These are phyloP conservation scores for Calidris pygmaea DNA, from an alignment of 2,113 vertebrate species.

Conservation along the genomic window DNA sequence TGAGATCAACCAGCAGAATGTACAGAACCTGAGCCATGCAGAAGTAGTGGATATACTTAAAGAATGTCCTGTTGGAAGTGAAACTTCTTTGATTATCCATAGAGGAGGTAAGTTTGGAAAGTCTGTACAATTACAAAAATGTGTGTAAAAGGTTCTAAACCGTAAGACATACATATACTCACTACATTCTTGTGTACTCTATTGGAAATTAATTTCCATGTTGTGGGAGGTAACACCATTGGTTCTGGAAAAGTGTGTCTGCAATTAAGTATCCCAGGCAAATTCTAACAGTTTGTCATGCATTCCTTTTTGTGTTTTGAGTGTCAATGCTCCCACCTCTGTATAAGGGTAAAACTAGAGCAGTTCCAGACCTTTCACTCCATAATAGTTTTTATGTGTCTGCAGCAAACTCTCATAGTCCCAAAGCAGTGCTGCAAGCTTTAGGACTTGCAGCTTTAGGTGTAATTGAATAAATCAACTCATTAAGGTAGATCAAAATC, in stretches of 20 bases:
- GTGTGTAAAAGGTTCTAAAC: conserved; percentile 66
- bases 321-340: conserved; percentile 3
- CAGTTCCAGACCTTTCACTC: not conserved
- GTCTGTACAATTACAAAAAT: conserved; percentile 61
- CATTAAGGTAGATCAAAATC: not conserved
- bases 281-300: conserved; percentile 22
- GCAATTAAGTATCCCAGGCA: conserved; percentile 20
- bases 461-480: not conserved
- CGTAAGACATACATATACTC: conserved; percentile 40
- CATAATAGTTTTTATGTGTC: not conserved
- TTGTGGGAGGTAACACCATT: not conserved
- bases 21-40: conserved; percentile 90
- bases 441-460: not conserved
- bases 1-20: conserved; percentile 96
- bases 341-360: not conserved
- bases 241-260: conserved; percentile 25
- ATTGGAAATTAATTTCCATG: conserved; percentile 31
- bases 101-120: conserved; percentile 87
- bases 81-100: conserved; percentile 92
- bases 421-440: not conserved
- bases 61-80: conserved; percentile 90
- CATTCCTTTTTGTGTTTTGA: conserved; percentile 19
- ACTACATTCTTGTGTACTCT: conserved; percentile 28
- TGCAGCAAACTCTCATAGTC: not conserved
- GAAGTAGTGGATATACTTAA: conserved; percentile 99